Evolutionary conservation across 2,113 vertebrate genomes (phyloP).

Genomic region (Myrmecophaga tridactyla): DNA sequence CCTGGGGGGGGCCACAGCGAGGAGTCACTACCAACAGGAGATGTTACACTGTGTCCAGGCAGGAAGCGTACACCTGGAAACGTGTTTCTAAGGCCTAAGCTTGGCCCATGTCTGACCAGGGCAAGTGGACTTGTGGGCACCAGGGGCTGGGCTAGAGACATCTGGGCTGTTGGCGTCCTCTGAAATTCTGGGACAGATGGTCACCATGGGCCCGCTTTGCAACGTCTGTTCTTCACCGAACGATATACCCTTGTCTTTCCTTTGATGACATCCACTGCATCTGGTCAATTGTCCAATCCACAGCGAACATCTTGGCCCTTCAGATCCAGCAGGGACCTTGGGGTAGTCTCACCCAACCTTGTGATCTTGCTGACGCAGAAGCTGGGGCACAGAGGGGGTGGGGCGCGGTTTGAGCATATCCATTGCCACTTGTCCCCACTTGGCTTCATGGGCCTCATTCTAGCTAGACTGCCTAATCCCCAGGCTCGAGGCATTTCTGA

Average conservation of each 20-base stretch:
- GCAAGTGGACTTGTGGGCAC: not conserved
- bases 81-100: accelerated
- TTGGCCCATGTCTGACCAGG: accelerated
- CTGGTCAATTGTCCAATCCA: not conserved
- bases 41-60: not conserved
- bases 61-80: accelerated
- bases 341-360: accelerated
- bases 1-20: accelerated
- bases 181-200: not conserved
- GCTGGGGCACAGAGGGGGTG: not conserved
- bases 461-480: accelerated
- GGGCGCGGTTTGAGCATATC: accelerated
- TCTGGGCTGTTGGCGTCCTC: accelerated
- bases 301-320: not conserved
- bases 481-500: accelerated
- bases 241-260: not conserved
- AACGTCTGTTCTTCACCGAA: not conserved
- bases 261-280: accelerated
- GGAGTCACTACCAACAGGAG: not conserved
- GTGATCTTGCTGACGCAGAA: accelerated
- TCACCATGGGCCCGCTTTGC: not conserved
- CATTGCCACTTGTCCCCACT: accelerated
- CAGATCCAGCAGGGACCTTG: not conserved
- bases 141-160: too few relatives aligned
- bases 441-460: accelerated